Evolutionary conservation across 2,888 invertebrate genomes (phyloP).

Genomic region (Gari tellinella): DNA sequence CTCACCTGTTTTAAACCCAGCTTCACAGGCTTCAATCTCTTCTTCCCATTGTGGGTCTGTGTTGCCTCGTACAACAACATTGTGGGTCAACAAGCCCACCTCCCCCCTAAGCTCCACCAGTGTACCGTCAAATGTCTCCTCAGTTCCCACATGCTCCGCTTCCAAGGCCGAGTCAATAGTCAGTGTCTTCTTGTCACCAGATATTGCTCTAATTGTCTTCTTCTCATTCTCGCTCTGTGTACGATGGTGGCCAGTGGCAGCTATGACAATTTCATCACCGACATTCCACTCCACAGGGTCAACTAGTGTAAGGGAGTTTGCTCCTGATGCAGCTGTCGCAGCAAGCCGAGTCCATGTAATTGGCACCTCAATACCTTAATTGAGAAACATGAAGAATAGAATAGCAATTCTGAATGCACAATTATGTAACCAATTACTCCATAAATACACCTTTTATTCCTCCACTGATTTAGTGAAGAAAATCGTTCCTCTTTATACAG

Average conservation of each 20-base stretch:
- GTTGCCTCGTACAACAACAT: constrained; percentile 78
- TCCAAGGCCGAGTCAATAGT: constrained; percentile 69
- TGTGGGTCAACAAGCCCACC: constrained; percentile 80
- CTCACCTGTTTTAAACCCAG: constrained; percentile 81
- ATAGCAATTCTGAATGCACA: too few relatives aligned
- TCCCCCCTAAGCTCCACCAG: constrained; percentile 77
- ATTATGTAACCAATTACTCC: too few relatives aligned
- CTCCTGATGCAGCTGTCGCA: constrained; percentile 46
- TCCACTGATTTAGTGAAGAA: too few relatives aligned
- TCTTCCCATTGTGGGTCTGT: constrained; percentile 75
- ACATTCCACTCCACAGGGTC: too few relatives aligned
- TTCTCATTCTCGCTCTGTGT: constrained; percentile 79
- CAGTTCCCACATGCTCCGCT: constrained; percentile 73
- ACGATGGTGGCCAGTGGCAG: constrained; percentile 78
- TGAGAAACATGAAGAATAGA: too few relatives aligned
- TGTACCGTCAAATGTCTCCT: constrained; percentile 67
- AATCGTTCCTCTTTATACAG: too few relatives aligned
- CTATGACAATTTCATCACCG: too few relatives aligned
- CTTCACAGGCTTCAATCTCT: constrained; percentile 77
- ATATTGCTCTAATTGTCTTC: constrained; percentile 69
- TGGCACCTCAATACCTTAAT: constrained; percentile 53
- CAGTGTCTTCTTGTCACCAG: constrained; percentile 70
- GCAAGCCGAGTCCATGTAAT: constrained; percentile 60
- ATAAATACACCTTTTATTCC: too few relatives aligned
- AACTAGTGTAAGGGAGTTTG: constrained; percentile 64